Percentiles rank a stretch among this genome's conserved stretches.
These are phyloP conservation scores for Homarus gammarus DNA, from an alignment of 2,888 invertebrate genomes.

Conservation along the genomic window DNA sequence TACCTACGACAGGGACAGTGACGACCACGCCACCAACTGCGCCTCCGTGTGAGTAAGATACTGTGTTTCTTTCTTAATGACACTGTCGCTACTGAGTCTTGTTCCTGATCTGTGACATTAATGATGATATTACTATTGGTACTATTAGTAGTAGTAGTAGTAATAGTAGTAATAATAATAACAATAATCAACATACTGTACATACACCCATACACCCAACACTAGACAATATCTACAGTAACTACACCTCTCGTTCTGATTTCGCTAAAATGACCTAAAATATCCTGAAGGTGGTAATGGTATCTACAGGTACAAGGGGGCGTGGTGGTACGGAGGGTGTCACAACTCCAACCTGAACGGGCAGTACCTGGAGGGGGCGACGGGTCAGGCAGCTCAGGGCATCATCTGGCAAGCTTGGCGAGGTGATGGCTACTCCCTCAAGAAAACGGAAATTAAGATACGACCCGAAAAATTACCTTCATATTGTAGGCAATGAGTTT, in stretches of 20 bases:
- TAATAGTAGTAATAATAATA: constrained; percentile 13
- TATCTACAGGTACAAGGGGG: constrained; percentile 72
- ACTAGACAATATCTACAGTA: neutral
- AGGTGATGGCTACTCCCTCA: constrained; percentile 77
- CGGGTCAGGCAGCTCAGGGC: constrained; percentile 77
- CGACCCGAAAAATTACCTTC: too few species aligned
- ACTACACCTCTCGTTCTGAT: neutral
- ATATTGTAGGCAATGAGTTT: too few species aligned
- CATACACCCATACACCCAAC: neutral
- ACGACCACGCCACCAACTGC: constrained; percentile 64
- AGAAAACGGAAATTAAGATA: constrained; percentile 77
- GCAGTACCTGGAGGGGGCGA: constrained; percentile 76
- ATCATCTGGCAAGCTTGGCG: constrained; percentile 77
- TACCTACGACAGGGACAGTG: neutral
- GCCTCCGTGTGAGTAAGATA: constrained; percentile 33
- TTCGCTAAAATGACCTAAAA: neutral
- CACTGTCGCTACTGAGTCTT: neutral
- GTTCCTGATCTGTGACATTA: constrained; percentile 37
- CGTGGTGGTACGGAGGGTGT: constrained; percentile 77
- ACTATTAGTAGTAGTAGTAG: neutral
- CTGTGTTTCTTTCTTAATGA: neutral
- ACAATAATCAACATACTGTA: neutral
- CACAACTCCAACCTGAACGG: constrained; percentile 77
- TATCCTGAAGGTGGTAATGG: neutral
- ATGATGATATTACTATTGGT: neutral